Conservation (phyloP, 2,797 vertebrate species). For the Holocentrus rufus region DNA sequence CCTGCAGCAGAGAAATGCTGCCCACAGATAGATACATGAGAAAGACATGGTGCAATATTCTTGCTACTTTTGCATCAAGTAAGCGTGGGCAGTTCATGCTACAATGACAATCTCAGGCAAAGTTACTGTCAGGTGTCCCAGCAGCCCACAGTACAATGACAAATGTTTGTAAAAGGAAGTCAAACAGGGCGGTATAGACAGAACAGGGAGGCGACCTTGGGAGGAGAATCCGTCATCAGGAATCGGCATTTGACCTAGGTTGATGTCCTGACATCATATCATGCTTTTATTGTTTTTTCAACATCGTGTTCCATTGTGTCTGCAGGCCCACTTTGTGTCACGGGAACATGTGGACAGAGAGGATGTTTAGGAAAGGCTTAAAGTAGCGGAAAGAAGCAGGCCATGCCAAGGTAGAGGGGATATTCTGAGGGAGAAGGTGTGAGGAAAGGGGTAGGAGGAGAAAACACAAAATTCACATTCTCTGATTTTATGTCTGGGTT, state of each 20-base stretch:
- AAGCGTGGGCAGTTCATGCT: not conserved
- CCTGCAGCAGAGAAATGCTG: conserved; percentile 50
- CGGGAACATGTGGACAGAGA: conserved; percentile 19
- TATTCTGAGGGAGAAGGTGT: conserved; percentile 10
- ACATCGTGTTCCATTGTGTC: conserved; percentile 24
- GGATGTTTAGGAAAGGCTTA: conserved; percentile 11
- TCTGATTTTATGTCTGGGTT: conserved; percentile 12
- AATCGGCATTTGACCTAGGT: conserved; percentile 49
- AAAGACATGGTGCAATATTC: not conserved
- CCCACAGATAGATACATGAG: not conserved
- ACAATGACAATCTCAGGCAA: not conserved
- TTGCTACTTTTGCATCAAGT: conserved; percentile 21
- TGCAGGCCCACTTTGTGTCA: not conserved
- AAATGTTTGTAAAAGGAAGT: conserved; percentile 52
- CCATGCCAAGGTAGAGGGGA: not conserved
- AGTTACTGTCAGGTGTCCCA: not conserved
- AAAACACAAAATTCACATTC: conserved; percentile 6
- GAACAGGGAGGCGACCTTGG: conserved; percentile 49
- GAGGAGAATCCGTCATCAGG: conserved; percentile 31
- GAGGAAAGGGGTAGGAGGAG: conserved; percentile 12
- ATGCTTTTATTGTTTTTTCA: conserved; percentile 26
- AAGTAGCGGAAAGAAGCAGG: not conserved
- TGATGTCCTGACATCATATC: conserved; percentile 32
- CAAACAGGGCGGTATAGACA: conserved; percentile 19
- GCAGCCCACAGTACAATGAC: not conserved